Percentiles rank a stretch among this genome's conserved stretches.
These are phyloP conservation scores for Antigone vipio DNA, from an alignment of 2,113 vertebrate genomes.

Conservation along the genomic window DNA sequence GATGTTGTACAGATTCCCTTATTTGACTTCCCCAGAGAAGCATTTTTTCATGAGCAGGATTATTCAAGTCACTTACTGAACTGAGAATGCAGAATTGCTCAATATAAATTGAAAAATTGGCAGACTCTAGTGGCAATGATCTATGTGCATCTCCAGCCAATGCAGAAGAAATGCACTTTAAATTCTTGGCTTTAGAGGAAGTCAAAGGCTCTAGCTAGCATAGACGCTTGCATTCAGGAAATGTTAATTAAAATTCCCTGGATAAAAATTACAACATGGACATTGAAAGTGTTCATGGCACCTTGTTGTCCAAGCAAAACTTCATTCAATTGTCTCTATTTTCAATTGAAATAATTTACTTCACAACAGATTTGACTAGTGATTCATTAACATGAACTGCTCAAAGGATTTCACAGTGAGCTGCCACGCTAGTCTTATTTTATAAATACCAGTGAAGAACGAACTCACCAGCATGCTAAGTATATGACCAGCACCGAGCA, in stretches of 20 bases:
- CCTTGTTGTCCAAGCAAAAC: background rate
- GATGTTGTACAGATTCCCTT: background rate
- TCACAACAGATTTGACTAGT: background rate
- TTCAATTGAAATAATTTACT: conserved; percentile 12
- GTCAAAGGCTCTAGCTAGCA: background rate
- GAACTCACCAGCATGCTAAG: background rate
- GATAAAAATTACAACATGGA: conserved; percentile 24
- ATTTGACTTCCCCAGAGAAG: background rate
- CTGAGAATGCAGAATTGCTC: background rate
- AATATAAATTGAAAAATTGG: background rate
- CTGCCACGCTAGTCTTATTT: background rate
- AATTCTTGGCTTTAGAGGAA: conserved; percentile 42
- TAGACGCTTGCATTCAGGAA: conserved; percentile 18
- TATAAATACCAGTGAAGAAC: background rate
- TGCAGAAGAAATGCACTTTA: conserved; percentile 32
- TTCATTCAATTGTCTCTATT: background rate
- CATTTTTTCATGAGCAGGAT: conserved; percentile 14
- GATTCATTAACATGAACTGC: background rate
- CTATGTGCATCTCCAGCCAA: conserved; percentile 38
- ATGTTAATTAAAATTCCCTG: conserved; percentile 42
- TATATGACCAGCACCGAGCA: background rate
- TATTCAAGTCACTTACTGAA: conserved; percentile 30
- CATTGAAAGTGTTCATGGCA: background rate
- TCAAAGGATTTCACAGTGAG: background rate
- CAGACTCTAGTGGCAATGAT: background rate